Conservation (phyloP, 2,888 invertebrate species). For the Lottia gigantea region DNA sequence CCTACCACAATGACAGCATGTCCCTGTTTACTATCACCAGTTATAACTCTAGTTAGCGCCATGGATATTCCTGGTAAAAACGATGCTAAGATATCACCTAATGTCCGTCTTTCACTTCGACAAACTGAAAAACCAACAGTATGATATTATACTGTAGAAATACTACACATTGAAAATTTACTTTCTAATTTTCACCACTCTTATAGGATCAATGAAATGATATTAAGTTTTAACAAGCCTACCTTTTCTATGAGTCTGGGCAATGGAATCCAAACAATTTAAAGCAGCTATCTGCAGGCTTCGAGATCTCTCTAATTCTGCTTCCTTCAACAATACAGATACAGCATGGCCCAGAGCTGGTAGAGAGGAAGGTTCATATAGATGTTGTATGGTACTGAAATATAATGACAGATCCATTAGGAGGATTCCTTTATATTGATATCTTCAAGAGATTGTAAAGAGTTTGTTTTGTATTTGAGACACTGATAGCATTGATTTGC, state of each 20-base stretch:
- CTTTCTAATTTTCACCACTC: too few species aligned
- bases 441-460: neutral
- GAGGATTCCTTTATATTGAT: neutral
- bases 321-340: conserved; percentile 46
- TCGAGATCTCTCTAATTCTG: conserved; percentile 47
- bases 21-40: conserved; percentile 57
- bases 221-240: too few species aligned
- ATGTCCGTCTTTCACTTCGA: conserved; percentile 18
- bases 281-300: conserved; percentile 50
- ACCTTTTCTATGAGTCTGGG: conserved; percentile 52
- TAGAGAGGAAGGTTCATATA: conserved; percentile 49
- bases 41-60: conserved; percentile 48
- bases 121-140: conserved; percentile 15
- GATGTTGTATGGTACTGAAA: conserved; percentile 47
- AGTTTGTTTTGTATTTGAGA: too few species aligned
- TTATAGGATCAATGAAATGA: too few species aligned
- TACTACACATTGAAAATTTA: too few species aligned
- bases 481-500: too few species aligned
- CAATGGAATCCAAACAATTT: conserved; percentile 47
- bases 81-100: conserved; percentile 54
- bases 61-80: conserved; percentile 61
- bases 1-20: conserved; percentile 49
- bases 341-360: conserved; percentile 59
- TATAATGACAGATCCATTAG: neutral
- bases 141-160: too few species aligned